Evolutionary conservation across 2,797 vertebrate species (phyloP).

Genomic region (Takifugu ocellatus): DNA sequence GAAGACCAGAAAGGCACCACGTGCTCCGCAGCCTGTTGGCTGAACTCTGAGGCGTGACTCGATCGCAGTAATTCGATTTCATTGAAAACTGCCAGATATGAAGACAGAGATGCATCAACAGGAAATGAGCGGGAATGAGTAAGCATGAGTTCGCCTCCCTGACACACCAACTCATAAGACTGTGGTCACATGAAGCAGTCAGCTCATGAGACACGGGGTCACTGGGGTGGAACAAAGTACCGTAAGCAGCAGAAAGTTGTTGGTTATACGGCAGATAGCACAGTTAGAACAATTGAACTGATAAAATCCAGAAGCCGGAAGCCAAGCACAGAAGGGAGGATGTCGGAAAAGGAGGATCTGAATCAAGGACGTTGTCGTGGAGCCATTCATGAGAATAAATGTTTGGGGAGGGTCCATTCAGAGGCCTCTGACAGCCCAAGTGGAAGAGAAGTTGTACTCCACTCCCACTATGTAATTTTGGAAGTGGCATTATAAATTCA

Average conservation of each 20-base stretch:
- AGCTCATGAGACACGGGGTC: slow-evolving; percentile 21
- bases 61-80: slow-evolving; percentile 16
- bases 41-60: slow-evolving; percentile 21
- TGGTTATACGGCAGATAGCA: slow-evolving; percentile 37
- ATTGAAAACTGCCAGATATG: slow-evolving; percentile 13
- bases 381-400: too few species aligned
- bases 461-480: too few species aligned
- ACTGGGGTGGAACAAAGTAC: slow-evolving; percentile 28
- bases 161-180: slow-evolving; percentile 16
- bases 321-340: slow-evolving; percentile 43
- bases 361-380: too few species aligned
- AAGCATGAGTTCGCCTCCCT: not conserved
- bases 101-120: slow-evolving; percentile 5
- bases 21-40: slow-evolving; percentile 14
- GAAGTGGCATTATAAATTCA: too few species aligned
- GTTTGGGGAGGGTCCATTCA: too few species aligned
- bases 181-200: slow-evolving; percentile 16
- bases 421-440: too few species aligned
- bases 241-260: slow-evolving; percentile 33
- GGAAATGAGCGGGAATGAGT: slow-evolving; percentile 1
- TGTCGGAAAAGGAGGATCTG: not conserved
- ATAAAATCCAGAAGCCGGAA: slow-evolving; percentile 39
- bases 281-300: slow-evolving; percentile 44
- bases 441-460: too few species aligned
- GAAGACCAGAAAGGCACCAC: slow-evolving; percentile 33